Percentiles rank a stretch among this genome's conserved stretches.
phyloP scores from a whole-genome alignment of 2,797 vertebrate species.

The Sorex maritimensis region DNA sequence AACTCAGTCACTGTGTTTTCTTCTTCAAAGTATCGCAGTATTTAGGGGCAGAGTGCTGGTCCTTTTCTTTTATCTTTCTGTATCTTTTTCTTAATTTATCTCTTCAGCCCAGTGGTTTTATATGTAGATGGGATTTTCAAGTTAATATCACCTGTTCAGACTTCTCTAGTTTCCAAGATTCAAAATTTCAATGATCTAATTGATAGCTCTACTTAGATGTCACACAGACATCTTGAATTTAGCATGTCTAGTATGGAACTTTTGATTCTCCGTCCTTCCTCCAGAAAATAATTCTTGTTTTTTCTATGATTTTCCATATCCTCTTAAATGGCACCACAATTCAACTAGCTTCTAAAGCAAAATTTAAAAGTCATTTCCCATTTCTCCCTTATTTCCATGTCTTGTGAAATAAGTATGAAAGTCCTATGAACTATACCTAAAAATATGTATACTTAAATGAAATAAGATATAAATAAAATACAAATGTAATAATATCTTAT shows the following conservation, averaged over 20 bases:
- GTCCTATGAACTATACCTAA: constrained; percentile 14
- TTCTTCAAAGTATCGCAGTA: constrained; percentile 21
- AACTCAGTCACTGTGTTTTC: background rate
- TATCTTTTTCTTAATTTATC: constrained; percentile 59
- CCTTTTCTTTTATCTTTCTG: constrained; percentile 13
- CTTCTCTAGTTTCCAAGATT: constrained; percentile 32
- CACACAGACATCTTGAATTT: background rate
- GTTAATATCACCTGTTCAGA: constrained; percentile 18
- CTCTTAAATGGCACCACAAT: background rate
- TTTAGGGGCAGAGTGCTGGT: background rate
- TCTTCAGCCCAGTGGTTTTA: constrained; percentile 35
- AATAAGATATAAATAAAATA: no score
- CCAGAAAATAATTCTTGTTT: background rate
- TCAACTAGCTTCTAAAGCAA: constrained; percentile 43
- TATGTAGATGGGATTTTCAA: background rate
- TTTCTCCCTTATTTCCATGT: constrained; percentile 5
- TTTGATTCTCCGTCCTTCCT: background rate
- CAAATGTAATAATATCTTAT: no score
- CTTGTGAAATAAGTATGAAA: constrained; percentile 19
- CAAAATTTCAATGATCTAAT: constrained; percentile 1
- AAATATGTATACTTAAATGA: background rate
- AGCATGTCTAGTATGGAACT: background rate
- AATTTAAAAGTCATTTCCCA: constrained; percentile 43
- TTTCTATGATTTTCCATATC: background rate
- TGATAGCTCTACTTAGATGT: background rate